Base-by-base conservation (phyloP, 2,797 vertebrate species). In the Crocodylus rhombifer region DNA sequence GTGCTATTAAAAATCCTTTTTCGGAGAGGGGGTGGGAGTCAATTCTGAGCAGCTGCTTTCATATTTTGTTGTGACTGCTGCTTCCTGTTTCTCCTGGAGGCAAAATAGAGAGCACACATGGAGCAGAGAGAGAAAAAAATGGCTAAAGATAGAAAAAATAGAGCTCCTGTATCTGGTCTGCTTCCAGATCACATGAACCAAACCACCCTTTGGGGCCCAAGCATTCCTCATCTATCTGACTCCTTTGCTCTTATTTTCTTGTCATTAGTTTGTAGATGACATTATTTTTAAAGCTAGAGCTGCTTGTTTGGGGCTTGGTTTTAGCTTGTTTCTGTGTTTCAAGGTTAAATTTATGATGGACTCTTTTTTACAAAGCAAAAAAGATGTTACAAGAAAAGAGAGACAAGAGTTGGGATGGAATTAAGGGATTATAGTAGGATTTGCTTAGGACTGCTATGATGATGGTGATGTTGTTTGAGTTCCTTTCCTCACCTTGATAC, bases 181-280 rank as follows among this genome's bases (percentile, higher is more conserved):
- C 9, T 87, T 89, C 91, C 88, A 74, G 33, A 92, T 21, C 28
- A 80, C 51, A 62, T 88, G 91, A 91, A 82, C 79, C 74, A 77
- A 84, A 36, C 17, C 42, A 5, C 55, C 86, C 69, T 91, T 91
- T 23, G 2, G 81, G 78, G 8, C 42, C 81, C 81, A 95, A 93
- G 83, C 93, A 93, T 51, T 51, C 42, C 42, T 51, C 42, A 51
- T 51, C 86, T 18, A 71, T 86, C 91, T 84, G 21, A 18, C 6
- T 78, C 82, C 42, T 93, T 93, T 84, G n/a, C 76, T 80, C 14
- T 78, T 84, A 64, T 86, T 95, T 95, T 95, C 81, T 64, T 91
- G 58, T 73, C 26, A 77, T 69, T 11, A 69, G 80, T 89, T 87
- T 1, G 64, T 92, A 90, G 91, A 84, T 80, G 92, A 23, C 4